Conservation (phyloP, 2,113 vertebrate genomes). For the Formicarius rufipectus region DNA sequence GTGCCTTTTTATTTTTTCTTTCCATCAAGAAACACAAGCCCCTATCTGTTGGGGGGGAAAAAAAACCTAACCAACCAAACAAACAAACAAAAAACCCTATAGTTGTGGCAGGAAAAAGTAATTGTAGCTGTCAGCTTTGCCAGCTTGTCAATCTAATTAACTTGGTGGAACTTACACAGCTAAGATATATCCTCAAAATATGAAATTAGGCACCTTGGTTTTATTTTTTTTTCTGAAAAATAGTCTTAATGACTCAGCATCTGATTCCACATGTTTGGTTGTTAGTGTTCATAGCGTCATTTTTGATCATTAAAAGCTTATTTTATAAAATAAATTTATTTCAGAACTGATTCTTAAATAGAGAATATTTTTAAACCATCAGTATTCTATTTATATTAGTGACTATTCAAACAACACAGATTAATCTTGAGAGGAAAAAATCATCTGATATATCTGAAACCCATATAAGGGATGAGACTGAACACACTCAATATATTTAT, state of each 20-base stretch:
- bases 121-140: neutral
- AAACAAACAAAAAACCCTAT: neutral
- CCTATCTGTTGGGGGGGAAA: neutral
- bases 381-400: neutral
- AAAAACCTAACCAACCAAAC: no score
- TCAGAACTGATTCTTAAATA: neutral
- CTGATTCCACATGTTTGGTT: neutral
- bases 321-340: neutral
- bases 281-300: neutral
- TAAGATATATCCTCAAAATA: neutral
- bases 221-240: neutral
- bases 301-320: neutral
- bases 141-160: neutral
- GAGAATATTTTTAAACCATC: neutral
- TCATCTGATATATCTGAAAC: neutral
- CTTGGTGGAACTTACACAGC: neutral
- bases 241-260: neutral
- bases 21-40: neutral
- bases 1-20: neutral
- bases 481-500: neutral
- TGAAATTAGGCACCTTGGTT: neutral
- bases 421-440: neutral
- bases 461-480: neutral
- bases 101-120: neutral
- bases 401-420: neutral